Base-by-base conservation (phyloP, 2,888 invertebrate genomes). In the Argyresthia albistria region DNA sequence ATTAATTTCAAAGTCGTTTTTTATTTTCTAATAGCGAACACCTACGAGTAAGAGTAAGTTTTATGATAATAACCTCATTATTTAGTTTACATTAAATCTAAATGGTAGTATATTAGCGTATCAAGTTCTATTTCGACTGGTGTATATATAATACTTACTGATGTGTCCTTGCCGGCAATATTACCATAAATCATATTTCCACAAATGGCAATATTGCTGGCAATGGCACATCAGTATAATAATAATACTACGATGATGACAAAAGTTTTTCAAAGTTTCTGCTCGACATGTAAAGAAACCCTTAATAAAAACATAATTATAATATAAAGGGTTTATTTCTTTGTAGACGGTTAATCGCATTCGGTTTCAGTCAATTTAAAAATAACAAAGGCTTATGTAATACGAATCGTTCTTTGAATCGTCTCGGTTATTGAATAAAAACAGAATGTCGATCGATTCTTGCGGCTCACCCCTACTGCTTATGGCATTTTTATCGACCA, bases 361-460 rank as follows among this genome's bases (percentile, higher is more conserved):
- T 56, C 61, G 62, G 70, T 64, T 73, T 66, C 71, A 72, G 69
- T 71, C 75, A 70, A 79, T 77, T 76, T 75, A 65, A 74, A 68
- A 70, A 75, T 67, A 78, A 75, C 75, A 76, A 77, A 73, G 69
- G 71, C 65, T 71, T 67, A 66, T 61, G 71, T 68, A 74, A 76
- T 65, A 66, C 60, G 71, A 78, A 63, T 66, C 68, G 61, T 66
- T 61, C 63, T 63, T 71, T 65, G 65, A 70, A 69, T 70, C 63
- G 67, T 69, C 65, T 65, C 62, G 69, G 67, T 73, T 73, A 75
- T 76, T 76, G 71, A 76, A 77, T 71, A 75, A 77, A 73, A 77
- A 77, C 73, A 73, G 68, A 71, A 72, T 69, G 68, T 68, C 65
- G 67, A 67, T 68, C 65, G 67, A 72, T 71, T 65, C 64, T 61